Evolutionary conservation across 2,888 invertebrate genomes (phyloP).

Genomic region (Malthinus flaveolus): DNA sequence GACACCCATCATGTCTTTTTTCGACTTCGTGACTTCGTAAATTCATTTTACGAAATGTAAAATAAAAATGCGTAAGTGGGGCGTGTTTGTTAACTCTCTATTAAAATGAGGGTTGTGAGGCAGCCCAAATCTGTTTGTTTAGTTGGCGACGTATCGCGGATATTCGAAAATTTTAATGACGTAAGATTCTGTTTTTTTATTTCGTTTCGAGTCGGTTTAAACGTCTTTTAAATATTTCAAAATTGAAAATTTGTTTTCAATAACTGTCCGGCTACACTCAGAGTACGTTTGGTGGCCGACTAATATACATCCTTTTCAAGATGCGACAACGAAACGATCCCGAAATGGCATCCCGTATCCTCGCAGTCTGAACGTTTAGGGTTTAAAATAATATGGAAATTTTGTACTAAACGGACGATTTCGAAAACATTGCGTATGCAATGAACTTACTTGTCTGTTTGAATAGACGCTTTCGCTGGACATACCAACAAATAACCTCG

Average conservation of each 20-base stretch:
- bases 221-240: not conserved
- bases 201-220: not conserved
- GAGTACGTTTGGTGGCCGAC: conserved; percentile 27
- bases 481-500: conserved; percentile 27
- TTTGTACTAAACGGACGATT: conserved; percentile 45
- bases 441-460: conserved; percentile 43
- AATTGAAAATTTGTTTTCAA: conserved; percentile 30
- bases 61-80: conserved; percentile 2
- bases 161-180: no score
- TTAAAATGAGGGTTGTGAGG: no score
- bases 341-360: conserved; percentile 19
- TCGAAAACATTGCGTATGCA: conserved; percentile 49
- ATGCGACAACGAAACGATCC: conserved; percentile 25
- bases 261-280: conserved; percentile 28
- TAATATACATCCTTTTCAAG: conserved; percentile 30
- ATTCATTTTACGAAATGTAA: not conserved
- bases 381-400: conserved; percentile 39
- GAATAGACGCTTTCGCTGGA: conserved; percentile 30
- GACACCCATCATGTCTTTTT: conserved; percentile 8
- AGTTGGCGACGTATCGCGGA: not conserved
- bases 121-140: not conserved
- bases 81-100: not conserved
- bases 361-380: conserved; percentile 24
- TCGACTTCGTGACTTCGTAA: not conserved
- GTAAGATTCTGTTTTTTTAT: not conserved